A percentile compares a stretch with the other conserved stretches of the same genome.
These are phyloP conservation scores for Plagodis dolabraria DNA, from an alignment of 2,888 invertebrate species.

Conservation along the genomic window DNA sequence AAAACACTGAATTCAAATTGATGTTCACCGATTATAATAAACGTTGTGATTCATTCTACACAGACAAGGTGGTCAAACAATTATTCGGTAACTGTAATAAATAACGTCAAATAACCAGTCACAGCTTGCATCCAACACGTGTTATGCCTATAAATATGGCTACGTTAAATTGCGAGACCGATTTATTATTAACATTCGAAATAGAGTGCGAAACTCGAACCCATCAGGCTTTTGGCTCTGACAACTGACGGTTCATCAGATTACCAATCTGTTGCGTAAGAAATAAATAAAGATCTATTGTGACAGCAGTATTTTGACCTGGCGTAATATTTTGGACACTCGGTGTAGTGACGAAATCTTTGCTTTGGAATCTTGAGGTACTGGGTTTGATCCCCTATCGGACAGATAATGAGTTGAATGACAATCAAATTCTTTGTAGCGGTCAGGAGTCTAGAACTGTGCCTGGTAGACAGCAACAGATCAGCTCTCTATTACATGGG, in stretches of 20 bases:
- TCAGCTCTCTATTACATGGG: too few relatives aligned
- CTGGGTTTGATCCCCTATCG: too few relatives aligned
- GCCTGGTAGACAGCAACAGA: too few relatives aligned
- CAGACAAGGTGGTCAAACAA: constrained; percentile 3
- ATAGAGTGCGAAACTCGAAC: constrained; percentile 17
- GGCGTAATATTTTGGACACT: constrained; percentile 14
- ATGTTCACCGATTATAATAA: not conserved
- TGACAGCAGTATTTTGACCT: constrained; percentile 15
- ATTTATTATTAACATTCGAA: constrained; percentile 23
- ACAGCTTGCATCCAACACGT: constrained; percentile 3
- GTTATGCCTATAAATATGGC: constrained; percentile 17
- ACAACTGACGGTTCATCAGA: constrained; percentile 34
- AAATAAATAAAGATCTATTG: constrained; percentile 23
- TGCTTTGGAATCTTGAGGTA: too few relatives aligned
- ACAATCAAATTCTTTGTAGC: too few relatives aligned
- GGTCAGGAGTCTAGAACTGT: too few relatives aligned
- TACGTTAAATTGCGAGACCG: constrained; percentile 19
- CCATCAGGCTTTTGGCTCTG: constrained; percentile 21
- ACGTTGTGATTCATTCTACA: constrained; percentile 3
- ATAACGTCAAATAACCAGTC: constrained; percentile 9
- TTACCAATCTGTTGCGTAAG: constrained; percentile 34
- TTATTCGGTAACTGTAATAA: constrained; percentile 10
- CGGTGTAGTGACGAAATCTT: not conserved
- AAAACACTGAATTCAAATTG: too few relatives aligned
- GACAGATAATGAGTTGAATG: too few relatives aligned